Base-by-base conservation (phyloP, 2,888 invertebrate species). In the Dasysyrphus tricinctus region DNA sequence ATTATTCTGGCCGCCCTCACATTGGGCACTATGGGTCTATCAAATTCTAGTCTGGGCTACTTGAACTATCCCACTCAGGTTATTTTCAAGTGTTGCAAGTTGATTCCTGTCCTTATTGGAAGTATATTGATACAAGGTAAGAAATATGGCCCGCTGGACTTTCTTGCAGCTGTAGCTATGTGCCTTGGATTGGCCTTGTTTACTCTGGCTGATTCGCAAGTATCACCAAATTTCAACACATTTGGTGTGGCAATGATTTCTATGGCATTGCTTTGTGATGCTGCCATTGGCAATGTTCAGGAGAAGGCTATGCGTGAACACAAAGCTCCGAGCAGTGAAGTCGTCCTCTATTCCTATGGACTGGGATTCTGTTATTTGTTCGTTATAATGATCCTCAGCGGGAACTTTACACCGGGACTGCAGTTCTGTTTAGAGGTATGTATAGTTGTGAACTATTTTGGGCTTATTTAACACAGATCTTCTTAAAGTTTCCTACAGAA, bases 51-150 rank as follows among this genome's bases (percentile, higher is more conserved):
- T 1, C 94, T 99, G 12, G 98, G 97, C 65, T 98, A 98, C 92
- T 94, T 99, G 12, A 99, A 99, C 92, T 99, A 98, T 92, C 98
- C 99, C 0, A 99, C 98, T 0, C 98, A 98, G 94, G 96, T 99
- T 54, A 98, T 99, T 90, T 99, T 99, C 91, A 99, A 99, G 92
- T 98, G 98, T 91, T 99, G 99, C 92, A 99, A 99, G 92, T 94
- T 99, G 0, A 97, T 99, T 89, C 99, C 99, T 0, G 99, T 99
- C 0, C 95, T 99, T 91, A 95, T 98, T 85, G 99, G 99, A 29
- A 97, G 98, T 88, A 97, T 98, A 88, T 91, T 99, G 65, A 98
- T 99, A 90, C 96, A 98, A 93, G 96, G 96, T 77, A 98, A 98
- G 93, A 94, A 94, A 88, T 98, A 98, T 92, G 96, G 96, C 1